phyloP scores from a whole-genome alignment of 2,113 vertebrate genomes.

The Mirza zaza region DNA sequence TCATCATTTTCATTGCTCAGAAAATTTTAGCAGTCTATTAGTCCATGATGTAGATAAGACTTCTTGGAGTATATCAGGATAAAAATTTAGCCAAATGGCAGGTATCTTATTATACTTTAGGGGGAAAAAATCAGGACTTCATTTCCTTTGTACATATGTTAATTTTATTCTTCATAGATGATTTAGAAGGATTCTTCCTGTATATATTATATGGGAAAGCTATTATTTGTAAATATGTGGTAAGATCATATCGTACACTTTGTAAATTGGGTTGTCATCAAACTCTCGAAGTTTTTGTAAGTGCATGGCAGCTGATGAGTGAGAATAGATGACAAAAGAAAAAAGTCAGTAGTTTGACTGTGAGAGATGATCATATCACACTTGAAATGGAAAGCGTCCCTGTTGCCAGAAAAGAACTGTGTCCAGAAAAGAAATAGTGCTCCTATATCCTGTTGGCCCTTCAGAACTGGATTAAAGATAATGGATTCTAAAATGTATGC shows the following conservation, averaged over 20 bases:
- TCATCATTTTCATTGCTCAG: neutral
- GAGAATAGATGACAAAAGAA: neutral
- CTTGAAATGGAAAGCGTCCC: neutral
- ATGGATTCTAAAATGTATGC: neutral
- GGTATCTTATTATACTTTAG: slow-evolving; percentile 26
- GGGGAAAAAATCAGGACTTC: neutral
- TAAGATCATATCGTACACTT: neutral
- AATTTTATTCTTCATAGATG: slow-evolving; percentile 21
- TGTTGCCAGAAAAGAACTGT: neutral
- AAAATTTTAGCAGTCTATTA: neutral
- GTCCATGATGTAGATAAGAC: neutral
- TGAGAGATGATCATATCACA: neutral
- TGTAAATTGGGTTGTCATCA: neutral
- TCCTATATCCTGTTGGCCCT: neutral
- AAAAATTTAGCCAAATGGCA: slow-evolving; percentile 34
- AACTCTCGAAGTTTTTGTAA: neutral
- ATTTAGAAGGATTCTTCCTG: neutral
- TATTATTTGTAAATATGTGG: slow-evolving; percentile 42
- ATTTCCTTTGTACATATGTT: neutral
- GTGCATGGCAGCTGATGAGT: neutral
- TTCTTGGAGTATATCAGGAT: slow-evolving; percentile 30
- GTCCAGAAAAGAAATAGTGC: neutral
- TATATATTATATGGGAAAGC: neutral
- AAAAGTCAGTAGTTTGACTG: neutral
- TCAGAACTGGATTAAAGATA: slow-evolving; percentile 3